Evolutionary conservation across 2,797 vertebrate species (phyloP).

Genomic region (Poeciliopsis presidionis): DNA sequence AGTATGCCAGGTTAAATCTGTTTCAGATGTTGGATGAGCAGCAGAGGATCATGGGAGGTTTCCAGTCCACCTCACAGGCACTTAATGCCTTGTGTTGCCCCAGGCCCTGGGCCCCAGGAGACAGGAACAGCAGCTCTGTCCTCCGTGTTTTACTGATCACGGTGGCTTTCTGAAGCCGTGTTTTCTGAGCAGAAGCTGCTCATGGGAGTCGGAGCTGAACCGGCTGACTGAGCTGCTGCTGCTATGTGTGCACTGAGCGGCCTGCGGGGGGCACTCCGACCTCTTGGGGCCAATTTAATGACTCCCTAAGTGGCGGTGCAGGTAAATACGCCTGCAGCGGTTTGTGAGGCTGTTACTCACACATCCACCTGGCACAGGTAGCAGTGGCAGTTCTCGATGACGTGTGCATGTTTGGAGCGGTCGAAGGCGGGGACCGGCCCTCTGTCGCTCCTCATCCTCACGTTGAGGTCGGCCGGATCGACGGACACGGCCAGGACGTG

Average conservation of each 20-base stretch:
- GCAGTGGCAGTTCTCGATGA: slow-evolving; percentile 98
- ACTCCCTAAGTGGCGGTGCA: background rate
- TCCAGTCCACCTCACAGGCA: background rate
- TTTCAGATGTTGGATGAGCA: background rate
- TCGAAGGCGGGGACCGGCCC: slow-evolving; percentile 88
- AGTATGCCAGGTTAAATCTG: background rate
- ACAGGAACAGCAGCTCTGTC: background rate
- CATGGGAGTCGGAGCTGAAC: too few relatives aligned
- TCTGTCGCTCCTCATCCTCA: slow-evolving; percentile 85
- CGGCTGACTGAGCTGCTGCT: background rate
- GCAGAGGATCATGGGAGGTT: slow-evolving; percentile 1
- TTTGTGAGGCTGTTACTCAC: slow-evolving; percentile 82
- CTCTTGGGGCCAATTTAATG: background rate
- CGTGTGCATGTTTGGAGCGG: slow-evolving; percentile 90
- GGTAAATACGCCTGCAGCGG: background rate
- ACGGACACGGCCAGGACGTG: slow-evolving; percentile 91
- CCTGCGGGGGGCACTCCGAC: slow-evolving; percentile 3
- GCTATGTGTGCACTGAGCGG: background rate
- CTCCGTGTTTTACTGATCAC: background rate
- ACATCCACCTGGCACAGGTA: slow-evolving; percentile 96
- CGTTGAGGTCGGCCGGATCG: slow-evolving; percentile 91
- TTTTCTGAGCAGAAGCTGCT: background rate
- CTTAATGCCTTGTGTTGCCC: background rate
- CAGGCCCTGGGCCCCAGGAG: too few relatives aligned
- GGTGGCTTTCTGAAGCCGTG: too few relatives aligned